Conservation (phyloP, 1,140 invertebrate genomes). For the Bombyx mandarina region DNA sequence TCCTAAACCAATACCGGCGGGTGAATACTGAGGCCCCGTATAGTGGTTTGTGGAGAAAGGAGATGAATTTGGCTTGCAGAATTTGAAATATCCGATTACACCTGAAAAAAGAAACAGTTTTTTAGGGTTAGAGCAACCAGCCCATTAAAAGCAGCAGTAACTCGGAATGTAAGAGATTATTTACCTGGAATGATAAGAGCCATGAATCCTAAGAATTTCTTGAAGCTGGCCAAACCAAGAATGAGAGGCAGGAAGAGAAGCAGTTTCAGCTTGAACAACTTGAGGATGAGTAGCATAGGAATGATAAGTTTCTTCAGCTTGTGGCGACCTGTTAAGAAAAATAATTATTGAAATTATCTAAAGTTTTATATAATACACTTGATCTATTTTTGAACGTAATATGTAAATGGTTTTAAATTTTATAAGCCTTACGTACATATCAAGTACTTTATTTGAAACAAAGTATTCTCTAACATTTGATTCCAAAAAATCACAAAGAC, state of each 20-base stretch:
- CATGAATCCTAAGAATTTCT: conserved; percentile 84
- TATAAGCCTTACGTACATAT: no score
- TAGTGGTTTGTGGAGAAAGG: conserved; percentile 68
- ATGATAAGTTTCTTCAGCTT: conserved; percentile 86
- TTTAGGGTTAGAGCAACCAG: background rate
- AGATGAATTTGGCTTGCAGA: conserved; percentile 76
- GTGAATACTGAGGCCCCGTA: conserved; percentile 74
- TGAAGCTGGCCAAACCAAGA: conserved; percentile 84
- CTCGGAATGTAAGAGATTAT: background rate
- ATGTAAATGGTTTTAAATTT: no score
- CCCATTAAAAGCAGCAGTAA: no score
- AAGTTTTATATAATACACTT: no score
- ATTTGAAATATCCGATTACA: conserved; percentile 84
- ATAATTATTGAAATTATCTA: background rate
- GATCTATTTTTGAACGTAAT: no score
- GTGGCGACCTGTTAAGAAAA: conserved; percentile 75
- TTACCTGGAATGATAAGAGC: conserved; percentile 80
- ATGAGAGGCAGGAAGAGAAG: conserved; percentile 85
- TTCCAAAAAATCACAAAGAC: no score
- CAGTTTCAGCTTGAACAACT: conserved; percentile 87
- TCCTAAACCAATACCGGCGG: conserved; percentile 73
- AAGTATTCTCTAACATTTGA: no score
- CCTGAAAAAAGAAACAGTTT: conserved; percentile 41
- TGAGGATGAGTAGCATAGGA: conserved; percentile 83
- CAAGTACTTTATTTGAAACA: no score